phyloP scores from a whole-genome alignment of 2,888 invertebrate species.

The Drosophila picticornis region DNA sequence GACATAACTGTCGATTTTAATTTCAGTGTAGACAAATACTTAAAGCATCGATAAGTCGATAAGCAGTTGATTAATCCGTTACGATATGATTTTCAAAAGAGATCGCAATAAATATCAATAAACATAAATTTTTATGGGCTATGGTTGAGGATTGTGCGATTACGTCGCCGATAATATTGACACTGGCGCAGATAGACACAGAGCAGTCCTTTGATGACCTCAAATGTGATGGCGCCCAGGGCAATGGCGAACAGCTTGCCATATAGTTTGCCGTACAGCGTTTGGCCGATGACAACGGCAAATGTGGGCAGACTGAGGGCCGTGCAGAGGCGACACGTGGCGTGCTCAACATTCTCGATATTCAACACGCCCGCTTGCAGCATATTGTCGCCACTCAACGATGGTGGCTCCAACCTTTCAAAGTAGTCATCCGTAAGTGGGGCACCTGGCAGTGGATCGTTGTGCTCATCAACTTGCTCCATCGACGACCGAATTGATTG shows the following conservation, averaged over 20 bases:
- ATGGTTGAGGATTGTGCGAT: slow-evolving; percentile 47
- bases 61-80: neutral
- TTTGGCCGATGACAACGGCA: slow-evolving; percentile 45
- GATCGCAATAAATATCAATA: neutral
- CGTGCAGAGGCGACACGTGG: slow-evolving; percentile 44
- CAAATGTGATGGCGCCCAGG: slow-evolving; percentile 64
- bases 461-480: slow-evolving; percentile 38
- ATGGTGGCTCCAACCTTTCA: slow-evolving; percentile 31
- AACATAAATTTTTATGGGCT: slow-evolving; percentile 19
- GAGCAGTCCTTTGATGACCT: slow-evolving; percentile 54
- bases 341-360: slow-evolving; percentile 34
- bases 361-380: slow-evolving; percentile 22
- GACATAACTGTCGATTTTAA: neutral
- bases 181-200: slow-evolving; percentile 53
- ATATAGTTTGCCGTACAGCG: slow-evolving; percentile 32
- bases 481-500: slow-evolving; percentile 8
- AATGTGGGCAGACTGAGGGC: slow-evolving; percentile 63
- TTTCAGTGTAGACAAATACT: neutral
- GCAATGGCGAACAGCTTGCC: slow-evolving; percentile 34
- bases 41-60: neutral
- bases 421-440: slow-evolving; percentile 61
- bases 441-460: slow-evolving; percentile 55
- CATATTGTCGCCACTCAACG: slow-evolving; percentile 14
- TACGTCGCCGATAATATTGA: slow-evolving; percentile 36
- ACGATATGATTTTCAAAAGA: neutral